Base-by-base conservation (phyloP, 2,888 invertebrate species). In the Cylindroiulus punctatus region DNA sequence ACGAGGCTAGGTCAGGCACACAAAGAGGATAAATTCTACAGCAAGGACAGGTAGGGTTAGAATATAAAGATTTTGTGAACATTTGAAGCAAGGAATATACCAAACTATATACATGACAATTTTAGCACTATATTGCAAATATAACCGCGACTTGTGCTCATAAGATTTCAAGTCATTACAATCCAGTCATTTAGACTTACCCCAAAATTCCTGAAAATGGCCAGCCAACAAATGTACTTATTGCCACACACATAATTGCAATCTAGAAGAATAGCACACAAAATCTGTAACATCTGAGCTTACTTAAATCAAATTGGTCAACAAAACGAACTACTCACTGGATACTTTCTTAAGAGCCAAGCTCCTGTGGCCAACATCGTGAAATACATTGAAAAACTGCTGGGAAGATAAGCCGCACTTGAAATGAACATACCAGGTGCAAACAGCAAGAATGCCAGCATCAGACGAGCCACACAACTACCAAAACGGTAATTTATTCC, bases 161-260 rank as follows among this genome's bases (percentile, higher is more conserved):
- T n/a, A n/a, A n/a, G n/a, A n/a, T n/a, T n/a, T n/a, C n/a, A n/a
- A 36, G 36, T 36, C 36, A 4, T 36, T 36, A 36, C 36, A 36
- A 36, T 7, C 36, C 36, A 36, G 36, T 47, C n/a, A 17, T 86
- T 22, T 19, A 30, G 81, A 88, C 88, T 89, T 91, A 93, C 93
- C 98, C 98, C 30, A 99, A 92, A n/a, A 98, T 91, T 0, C 95
- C 98, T 87, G 97, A 97, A 93, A 99, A 99, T 0, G 99, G 99
- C 99, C 99, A 99, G 88, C 98, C 97, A 91, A 94, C 89, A 89
- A 94, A 90, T 26, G 96, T 93, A 44, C 97, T 96, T 47, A 95
- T 93, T 0, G 98, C 99, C 0, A 95, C 95, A 47, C 95, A 92
- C 89, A 96, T 93, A 52, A 98, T 94, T 1, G 98, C 96, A 36